phyloP scores from a whole-genome alignment of 2,113 vertebrate genomes.

The Carettochelys insculpta region DNA sequence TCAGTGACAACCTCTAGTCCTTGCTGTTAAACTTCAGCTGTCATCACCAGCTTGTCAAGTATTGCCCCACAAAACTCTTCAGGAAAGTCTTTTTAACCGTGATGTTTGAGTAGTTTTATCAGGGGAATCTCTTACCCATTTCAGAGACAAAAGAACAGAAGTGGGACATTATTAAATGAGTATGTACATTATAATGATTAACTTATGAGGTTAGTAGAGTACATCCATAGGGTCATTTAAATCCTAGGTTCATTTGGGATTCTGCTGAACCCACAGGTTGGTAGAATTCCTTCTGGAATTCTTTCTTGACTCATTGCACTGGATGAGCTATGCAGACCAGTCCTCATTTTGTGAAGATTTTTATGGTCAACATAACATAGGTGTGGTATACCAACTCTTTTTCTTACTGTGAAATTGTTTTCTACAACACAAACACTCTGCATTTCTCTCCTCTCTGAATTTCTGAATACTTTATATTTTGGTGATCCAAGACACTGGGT shows the following conservation, averaged over 20 bases:
- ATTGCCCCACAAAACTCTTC: neutral
- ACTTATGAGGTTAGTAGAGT: constrained; percentile 40
- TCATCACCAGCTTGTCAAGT: neutral
- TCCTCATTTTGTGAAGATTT: constrained; percentile 41
- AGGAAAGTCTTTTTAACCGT: accelerated
- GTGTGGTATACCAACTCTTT: constrained; percentile 10
- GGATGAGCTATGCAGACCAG: constrained; percentile 20
- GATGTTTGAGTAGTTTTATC: neutral
- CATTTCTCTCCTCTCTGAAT: neutral
- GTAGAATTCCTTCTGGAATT: neutral
- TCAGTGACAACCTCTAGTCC: neutral
- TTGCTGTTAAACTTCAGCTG: neutral
- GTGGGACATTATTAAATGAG: constrained; percentile 16
- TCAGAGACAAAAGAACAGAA: neutral
- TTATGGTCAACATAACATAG: constrained; percentile 11
- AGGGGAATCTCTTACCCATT: neutral
- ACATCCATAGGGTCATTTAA: constrained; percentile 10
- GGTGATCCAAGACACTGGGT: neutral
- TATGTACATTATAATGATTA: neutral
- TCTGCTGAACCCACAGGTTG: constrained; percentile 44
- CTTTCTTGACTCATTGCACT: constrained; percentile 31
- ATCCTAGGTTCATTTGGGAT: constrained; percentile 35
- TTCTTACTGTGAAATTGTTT: neutral
- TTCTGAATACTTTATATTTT: neutral
- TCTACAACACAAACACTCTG: neutral